Conservation (phyloP, 2,888 invertebrate genomes). For the Meganola albula region DNA sequence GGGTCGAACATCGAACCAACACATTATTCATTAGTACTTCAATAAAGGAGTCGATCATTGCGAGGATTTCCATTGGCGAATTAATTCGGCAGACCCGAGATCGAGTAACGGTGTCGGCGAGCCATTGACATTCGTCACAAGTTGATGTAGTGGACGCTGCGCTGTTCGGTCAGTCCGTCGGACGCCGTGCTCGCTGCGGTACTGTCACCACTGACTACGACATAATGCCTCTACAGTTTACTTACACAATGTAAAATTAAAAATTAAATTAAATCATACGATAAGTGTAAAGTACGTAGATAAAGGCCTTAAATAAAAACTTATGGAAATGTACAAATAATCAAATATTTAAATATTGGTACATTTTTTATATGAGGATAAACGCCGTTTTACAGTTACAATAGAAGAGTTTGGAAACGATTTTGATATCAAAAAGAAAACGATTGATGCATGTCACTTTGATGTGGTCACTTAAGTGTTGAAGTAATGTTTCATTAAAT, state of each 20-base stretch:
- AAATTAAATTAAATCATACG: background rate
- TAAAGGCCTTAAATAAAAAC: too few species aligned
- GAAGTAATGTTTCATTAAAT: constrained; percentile 62
- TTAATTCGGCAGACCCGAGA: constrained; percentile 73
- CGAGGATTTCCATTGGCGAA: constrained; percentile 67
- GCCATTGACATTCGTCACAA: constrained; percentile 75
- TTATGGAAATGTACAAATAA: too few species aligned
- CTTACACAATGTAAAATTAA: constrained; percentile 6
- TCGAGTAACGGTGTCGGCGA: constrained; percentile 71
- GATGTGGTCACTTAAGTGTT: constrained; percentile 41
- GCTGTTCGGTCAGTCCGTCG: constrained; percentile 35
- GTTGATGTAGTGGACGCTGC: constrained; percentile 41
- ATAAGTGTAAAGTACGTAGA: too few species aligned
- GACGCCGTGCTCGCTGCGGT: too few species aligned
- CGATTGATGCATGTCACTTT: constrained; percentile 27
- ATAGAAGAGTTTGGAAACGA: too few species aligned
- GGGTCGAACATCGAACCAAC: constrained; percentile 49
- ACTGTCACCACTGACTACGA: constrained; percentile 26
- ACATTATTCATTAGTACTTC: constrained; percentile 65
- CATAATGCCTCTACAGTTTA: constrained; percentile 11
- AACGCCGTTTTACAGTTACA: too few species aligned
- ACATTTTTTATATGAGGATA: too few species aligned
- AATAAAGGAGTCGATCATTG: constrained; percentile 62
- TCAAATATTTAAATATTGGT: too few species aligned
- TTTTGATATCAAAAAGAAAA: too few species aligned